phyloP scores from a whole-genome alignment of 2,888 invertebrate genomes.

The Beris chalybata region DNA sequence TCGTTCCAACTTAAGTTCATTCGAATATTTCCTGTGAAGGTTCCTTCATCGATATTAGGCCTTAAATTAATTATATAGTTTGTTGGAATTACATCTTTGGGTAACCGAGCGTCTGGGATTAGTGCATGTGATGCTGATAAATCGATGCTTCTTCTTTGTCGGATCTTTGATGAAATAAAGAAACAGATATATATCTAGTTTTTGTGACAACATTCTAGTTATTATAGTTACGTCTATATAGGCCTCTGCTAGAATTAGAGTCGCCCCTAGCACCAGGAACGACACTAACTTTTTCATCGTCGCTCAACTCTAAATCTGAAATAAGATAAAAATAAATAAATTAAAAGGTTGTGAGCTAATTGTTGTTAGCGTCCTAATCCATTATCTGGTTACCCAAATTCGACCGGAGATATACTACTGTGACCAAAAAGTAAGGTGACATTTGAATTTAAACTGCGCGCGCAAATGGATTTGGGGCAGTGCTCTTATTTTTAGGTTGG shows the following conservation, averaged over 20 bases:
- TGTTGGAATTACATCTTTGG: slow-evolving; percentile 65
- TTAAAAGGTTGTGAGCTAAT: too few species aligned
- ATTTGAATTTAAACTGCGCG: too few species aligned
- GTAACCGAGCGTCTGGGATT: slow-evolving; percentile 65
- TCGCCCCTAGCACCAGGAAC: slow-evolving; percentile 42
- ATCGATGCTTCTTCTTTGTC: slow-evolving; percentile 67
- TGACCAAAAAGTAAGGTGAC: too few species aligned
- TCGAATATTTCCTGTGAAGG: slow-evolving; percentile 68
- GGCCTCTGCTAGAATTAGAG: slow-evolving; percentile 39
- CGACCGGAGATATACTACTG: too few species aligned
- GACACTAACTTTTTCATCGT: slow-evolving; percentile 41
- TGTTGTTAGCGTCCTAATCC: too few species aligned
- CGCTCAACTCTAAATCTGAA: background rate
- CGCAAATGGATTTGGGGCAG: too few species aligned
- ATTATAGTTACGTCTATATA: slow-evolving; percentile 38
- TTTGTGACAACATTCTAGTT: background rate
- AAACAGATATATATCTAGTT: background rate
- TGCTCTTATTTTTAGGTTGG: too few species aligned
- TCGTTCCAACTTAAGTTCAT: slow-evolving; percentile 71
- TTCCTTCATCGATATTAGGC: slow-evolving; percentile 66
- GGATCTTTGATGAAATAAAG: slow-evolving; percentile 43
- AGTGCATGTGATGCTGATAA: slow-evolving; percentile 69
- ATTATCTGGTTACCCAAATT: too few species aligned
- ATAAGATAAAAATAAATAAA: background rate
- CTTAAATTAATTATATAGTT: slow-evolving; percentile 69